Conservation (phyloP, 1,140 invertebrate species). For the Polyergus mexicanus region DNA sequence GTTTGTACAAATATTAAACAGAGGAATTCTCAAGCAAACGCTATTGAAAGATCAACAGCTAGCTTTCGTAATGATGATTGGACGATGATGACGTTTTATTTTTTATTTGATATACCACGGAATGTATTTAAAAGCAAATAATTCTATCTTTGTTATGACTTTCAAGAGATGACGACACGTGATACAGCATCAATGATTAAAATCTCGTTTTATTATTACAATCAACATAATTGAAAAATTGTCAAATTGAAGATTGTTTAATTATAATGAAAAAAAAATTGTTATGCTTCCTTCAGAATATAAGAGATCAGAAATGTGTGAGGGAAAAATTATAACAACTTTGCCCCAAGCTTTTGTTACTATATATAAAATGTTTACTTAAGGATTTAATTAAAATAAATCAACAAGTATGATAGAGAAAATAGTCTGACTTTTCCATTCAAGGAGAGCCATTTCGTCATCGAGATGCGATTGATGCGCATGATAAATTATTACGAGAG, state of each 20-base stretch:
- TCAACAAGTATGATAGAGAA: not conserved
- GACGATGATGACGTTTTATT: not conserved
- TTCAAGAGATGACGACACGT: not conserved
- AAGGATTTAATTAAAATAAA: not conserved
- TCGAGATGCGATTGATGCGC: not conserved
- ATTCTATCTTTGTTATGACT: not conserved
- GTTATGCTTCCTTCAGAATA: not conserved
- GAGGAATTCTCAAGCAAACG: not conserved
- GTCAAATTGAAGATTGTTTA: not conserved
- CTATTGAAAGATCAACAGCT: not conserved
- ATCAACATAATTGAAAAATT: not conserved
- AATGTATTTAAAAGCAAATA: not conserved
- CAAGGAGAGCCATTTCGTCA: not conserved
- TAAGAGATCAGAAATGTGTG: not conserved
- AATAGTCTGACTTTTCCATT: not conserved
- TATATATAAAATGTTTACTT: not conserved
- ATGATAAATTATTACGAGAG: conserved; percentile 28
- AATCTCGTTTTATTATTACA: conserved; percentile 1
- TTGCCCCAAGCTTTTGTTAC: not conserved
- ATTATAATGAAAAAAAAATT: too few relatives aligned
- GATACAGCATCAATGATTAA: not conserved
- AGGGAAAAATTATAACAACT: not conserved
- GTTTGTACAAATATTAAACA: not conserved
- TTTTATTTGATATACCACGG: not conserved
- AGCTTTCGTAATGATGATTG: not conserved